A percentile compares a stretch with the other conserved stretches of the same genome.
Conservation (phyloP, 2,888 invertebrate genomes). For the Hydropsyche betteni region DNA sequence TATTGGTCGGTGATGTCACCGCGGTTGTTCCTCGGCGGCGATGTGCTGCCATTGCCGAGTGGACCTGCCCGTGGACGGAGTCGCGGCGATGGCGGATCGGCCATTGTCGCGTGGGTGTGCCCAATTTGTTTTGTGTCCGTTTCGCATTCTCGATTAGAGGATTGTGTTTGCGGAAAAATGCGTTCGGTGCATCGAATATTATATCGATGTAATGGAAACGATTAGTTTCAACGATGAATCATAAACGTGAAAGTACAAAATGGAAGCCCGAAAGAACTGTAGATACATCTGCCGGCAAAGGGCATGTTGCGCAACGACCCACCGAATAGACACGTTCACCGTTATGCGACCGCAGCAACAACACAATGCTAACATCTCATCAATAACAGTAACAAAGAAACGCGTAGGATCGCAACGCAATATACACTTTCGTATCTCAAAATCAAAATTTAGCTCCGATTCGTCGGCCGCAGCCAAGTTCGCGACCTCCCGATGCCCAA, state of each 20-base stretch:
- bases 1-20: conserved; percentile 27
- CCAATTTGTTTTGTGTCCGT: conserved; percentile 18
- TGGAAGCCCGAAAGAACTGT: background rate
- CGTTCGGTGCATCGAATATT: too few relatives aligned
- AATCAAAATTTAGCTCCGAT: too few relatives aligned
- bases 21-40: background rate
- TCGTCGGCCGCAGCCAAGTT: too few relatives aligned
- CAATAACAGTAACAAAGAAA: background rate
- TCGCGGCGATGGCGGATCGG: background rate
- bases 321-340: conserved; percentile 5
- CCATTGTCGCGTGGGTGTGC: conserved; percentile 5
- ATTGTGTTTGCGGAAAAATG: too few relatives aligned
- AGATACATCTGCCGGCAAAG: conserved; percentile 3
- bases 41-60: too few relatives aligned
- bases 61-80: too few relatives aligned
- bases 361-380: background rate
- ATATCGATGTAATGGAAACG: too few relatives aligned
- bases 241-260: too few relatives aligned
- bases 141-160: background rate
- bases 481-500: too few relatives aligned
- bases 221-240: too few relatives aligned
- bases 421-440: too few relatives aligned
- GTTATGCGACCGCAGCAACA: conserved; percentile 25
- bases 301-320: conserved; percentile 12
- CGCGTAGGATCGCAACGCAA: background rate